phyloP scores from a whole-genome alignment of 1,140 invertebrate species.

The Heliothis virescens region DNA sequence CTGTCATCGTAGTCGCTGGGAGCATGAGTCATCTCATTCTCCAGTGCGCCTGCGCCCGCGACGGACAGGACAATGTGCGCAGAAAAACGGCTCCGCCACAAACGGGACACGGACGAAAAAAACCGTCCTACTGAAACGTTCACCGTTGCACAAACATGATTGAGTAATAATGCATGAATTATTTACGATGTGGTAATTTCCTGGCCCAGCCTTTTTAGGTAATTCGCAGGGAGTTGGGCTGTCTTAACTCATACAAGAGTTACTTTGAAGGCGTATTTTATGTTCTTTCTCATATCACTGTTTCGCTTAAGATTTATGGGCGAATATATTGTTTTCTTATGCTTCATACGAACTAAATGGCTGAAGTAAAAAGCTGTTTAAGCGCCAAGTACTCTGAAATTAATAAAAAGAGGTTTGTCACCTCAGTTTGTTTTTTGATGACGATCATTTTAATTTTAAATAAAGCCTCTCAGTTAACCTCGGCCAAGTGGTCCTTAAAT shows the following conservation, averaged over 20 bases:
- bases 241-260: slow-evolving; percentile 50
- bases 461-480: slow-evolving; percentile 34
- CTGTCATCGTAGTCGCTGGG: slow-evolving; percentile 33
- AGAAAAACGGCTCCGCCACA: slow-evolving; percentile 63
- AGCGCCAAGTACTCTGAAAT: background rate
- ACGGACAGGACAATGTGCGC: slow-evolving; percentile 68
- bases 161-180: slow-evolving; percentile 83
- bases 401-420: no score
- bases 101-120: slow-evolving; percentile 61
- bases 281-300: slow-evolving; percentile 37
- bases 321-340: slow-evolving; percentile 29
- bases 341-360: background rate
- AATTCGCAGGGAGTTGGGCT: slow-evolving; percentile 59
- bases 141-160: slow-evolving; percentile 74
- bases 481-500: slow-evolving; percentile 44
- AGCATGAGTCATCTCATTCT: slow-evolving; percentile 53
- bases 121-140: slow-evolving; percentile 66
- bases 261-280: slow-evolving; percentile 53
- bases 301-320: slow-evolving; percentile 54
- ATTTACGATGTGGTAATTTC: slow-evolving; percentile 83
- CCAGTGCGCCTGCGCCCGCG: slow-evolving; percentile 11
- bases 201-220: slow-evolving; percentile 70
- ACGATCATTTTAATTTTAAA: slow-evolving; percentile 30
- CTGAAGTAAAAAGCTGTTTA: slow-evolving; percentile 12
- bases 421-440: background rate